Percentiles rank a stretch among this genome's conserved stretches.
phyloP scores from a whole-genome alignment of 2,888 invertebrate species.

The Melinaea marsaeus region DNA sequence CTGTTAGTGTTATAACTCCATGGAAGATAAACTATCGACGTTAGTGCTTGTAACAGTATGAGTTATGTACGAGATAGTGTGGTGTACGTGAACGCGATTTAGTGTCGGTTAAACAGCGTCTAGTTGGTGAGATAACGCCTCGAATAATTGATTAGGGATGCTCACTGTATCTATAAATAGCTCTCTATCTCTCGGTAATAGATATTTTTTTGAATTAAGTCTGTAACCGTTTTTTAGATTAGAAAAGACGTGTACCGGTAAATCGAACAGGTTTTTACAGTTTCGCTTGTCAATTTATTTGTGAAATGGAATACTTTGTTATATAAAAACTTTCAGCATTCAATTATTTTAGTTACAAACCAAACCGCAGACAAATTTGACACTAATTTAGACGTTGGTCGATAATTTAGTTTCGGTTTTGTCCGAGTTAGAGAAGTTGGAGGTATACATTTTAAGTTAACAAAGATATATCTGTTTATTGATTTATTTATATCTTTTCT shows the following conservation, averaged over 20 bases:
- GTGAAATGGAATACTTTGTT: no score
- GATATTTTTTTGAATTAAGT: neutral
- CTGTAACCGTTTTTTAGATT: neutral
- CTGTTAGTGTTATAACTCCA: no score
- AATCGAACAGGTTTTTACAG: no score
- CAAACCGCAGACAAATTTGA: neutral
- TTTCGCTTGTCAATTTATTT: no score
- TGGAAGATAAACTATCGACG: neutral
- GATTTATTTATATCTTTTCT: no score
- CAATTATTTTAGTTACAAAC: neutral
- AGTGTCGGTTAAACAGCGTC: slow-evolving; percentile 28
- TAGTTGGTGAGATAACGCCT: slow-evolving; percentile 6
- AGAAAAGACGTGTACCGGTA: neutral
- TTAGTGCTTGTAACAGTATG: slow-evolving; percentile 32
- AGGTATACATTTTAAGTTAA: neutral
- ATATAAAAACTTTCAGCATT: no score
- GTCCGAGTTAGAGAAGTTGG: neutral
- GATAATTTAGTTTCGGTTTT: neutral
- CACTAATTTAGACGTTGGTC: neutral
- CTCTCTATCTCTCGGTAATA: neutral
- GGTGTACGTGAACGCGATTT: slow-evolving; percentile 43
- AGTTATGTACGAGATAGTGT: slow-evolving; percentile 44
- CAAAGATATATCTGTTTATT: no score
- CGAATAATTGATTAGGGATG: slow-evolving; percentile 5
- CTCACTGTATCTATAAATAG: slow-evolving; percentile 1